phyloP scores from a whole-genome alignment of 2,113 vertebrate species.

The Puntigrus tetrazona region DNA sequence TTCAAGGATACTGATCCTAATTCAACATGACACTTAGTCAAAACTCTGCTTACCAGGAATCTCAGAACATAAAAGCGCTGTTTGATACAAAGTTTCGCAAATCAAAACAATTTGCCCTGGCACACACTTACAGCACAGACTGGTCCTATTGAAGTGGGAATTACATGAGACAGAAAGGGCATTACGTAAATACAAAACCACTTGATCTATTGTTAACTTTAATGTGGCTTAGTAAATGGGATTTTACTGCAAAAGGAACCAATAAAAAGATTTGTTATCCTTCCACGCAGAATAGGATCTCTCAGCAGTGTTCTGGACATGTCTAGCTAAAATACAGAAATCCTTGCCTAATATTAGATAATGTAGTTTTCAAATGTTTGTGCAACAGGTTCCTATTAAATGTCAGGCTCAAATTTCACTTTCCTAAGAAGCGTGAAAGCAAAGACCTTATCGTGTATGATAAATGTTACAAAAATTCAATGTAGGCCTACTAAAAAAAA shows the following conservation, averaged over 20 bases:
- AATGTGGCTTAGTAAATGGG: slow-evolving; percentile 57
- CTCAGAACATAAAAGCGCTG: slow-evolving; percentile 43
- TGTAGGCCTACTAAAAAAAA: not conserved
- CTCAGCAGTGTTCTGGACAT: slow-evolving; percentile 43
- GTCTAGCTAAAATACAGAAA: slow-evolving; percentile 44
- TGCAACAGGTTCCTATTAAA: not conserved
- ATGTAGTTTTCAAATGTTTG: not conserved
- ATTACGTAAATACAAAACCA: slow-evolving; percentile 50
- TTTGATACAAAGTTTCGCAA: slow-evolving; percentile 61
- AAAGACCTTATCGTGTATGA: not conserved
- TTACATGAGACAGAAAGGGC: slow-evolving; percentile 54
- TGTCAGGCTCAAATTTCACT: not conserved
- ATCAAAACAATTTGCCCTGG: slow-evolving; percentile 63
- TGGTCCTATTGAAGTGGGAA: slow-evolving; percentile 49
- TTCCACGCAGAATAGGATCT: slow-evolving; percentile 52
- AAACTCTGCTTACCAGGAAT: slow-evolving; percentile 55
- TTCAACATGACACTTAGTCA: slow-evolving; percentile 64
- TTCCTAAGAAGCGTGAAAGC: not conserved
- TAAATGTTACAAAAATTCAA: not conserved
- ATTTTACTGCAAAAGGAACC: slow-evolving; percentile 56
- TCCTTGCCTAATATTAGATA: not conserved
- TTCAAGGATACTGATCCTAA: slow-evolving; percentile 63
- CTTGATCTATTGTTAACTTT: slow-evolving; percentile 57
- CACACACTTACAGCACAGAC: slow-evolving; percentile 40
- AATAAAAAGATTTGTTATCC: slow-evolving; percentile 58